Percentiles rank a stretch among this genome's conserved stretches.
These are phyloP conservation scores for Gymnocheta viridis DNA, from an alignment of 2,888 invertebrate genomes.

Conservation along the genomic window DNA sequence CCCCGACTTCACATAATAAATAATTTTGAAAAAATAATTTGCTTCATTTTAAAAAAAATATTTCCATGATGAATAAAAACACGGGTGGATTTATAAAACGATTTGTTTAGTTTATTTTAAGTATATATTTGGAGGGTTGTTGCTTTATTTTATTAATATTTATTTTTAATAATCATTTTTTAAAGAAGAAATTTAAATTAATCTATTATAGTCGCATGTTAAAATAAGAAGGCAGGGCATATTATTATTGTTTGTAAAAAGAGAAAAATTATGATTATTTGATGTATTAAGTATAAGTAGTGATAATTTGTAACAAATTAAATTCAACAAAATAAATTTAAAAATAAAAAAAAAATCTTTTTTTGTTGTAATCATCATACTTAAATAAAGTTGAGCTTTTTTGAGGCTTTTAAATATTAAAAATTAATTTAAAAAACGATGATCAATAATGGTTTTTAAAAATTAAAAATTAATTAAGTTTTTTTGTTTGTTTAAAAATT, in stretches of 20 bases:
- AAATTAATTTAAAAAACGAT: constrained; percentile 45
- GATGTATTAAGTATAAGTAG: constrained; percentile 47
- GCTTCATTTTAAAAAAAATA: constrained; percentile 8
- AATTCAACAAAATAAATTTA: constrained; percentile 63
- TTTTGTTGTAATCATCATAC: constrained; percentile 45
- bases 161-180: constrained; percentile 24
- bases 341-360: constrained; percentile 41
- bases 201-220: constrained; percentile 31
- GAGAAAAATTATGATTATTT: constrained; percentile 34
- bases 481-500: constrained; percentile 46
- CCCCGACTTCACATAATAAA: constrained; percentile 8
- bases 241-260: constrained; percentile 19
- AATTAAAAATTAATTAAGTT: constrained; percentile 57
- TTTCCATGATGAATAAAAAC: constrained; percentile 58
- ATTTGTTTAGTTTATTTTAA: constrained; percentile 31
- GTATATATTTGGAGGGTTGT: constrained; percentile 49
- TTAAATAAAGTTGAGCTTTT: constrained; percentile 63
- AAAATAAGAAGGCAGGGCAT: constrained; percentile 45
- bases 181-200: constrained; percentile 13
- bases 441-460: constrained; percentile 33
- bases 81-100: constrained; percentile 57
- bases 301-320: constrained; percentile 66
- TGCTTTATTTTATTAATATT: constrained; percentile 11
- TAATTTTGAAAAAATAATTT: neutral
- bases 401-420: constrained; percentile 57